These are phyloP conservation scores for Accipiter cooperii DNA, from an alignment of 2,113 vertebrate genomes.

Conservation along the genomic window DNA sequence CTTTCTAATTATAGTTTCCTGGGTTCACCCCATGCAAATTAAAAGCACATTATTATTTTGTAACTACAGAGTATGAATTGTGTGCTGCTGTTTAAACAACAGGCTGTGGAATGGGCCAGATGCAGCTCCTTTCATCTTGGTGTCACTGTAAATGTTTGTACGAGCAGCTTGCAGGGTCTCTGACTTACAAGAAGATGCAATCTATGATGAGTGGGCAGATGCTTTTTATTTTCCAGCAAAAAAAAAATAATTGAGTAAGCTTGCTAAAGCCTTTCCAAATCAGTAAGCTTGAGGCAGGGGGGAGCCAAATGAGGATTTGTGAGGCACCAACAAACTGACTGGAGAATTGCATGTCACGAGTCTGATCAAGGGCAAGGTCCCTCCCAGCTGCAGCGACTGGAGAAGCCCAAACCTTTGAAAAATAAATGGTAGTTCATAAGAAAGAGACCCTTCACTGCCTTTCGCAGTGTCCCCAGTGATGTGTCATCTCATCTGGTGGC, in stretches of 20 bases:
- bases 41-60: slow-evolving; percentile 9
- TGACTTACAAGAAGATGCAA: background rate
- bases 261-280: background rate
- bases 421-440: background rate
- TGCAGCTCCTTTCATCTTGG: background rate
- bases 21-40: background rate
- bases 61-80: background rate
- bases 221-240: slow-evolving; percentile 11
- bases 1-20: slow-evolving; percentile 31
- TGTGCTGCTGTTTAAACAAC: background rate
- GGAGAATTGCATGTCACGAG: background rate
- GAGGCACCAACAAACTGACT: background rate
- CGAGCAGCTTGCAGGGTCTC: background rate
- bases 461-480: background rate
- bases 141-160: slow-evolving; percentile 14
- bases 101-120: background rate
- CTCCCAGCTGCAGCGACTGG: background rate
- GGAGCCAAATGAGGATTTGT: background rate
- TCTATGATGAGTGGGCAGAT: background rate
- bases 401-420: background rate
- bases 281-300: background rate
- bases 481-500: background rate
- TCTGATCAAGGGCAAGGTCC: background rate
- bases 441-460: background rate
- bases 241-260: background rate